Percentiles rank a stretch among this genome's conserved stretches.
Evolutionary conservation across 2,113 vertebrate genomes (phyloP).

Genomic region (Neoarius graeffei): DNA sequence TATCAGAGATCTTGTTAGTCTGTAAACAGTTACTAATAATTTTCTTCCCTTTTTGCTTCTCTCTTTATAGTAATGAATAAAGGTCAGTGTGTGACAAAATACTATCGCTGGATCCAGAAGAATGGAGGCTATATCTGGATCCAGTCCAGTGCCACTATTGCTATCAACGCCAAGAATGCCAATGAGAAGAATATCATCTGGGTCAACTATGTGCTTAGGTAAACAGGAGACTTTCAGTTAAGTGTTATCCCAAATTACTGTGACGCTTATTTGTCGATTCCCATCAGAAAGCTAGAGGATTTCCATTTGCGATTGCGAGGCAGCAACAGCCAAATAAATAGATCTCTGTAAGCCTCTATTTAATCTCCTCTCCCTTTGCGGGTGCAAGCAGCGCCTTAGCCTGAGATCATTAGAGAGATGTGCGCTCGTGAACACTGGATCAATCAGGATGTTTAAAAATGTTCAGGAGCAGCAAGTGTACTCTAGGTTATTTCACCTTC

Average conservation of each 20-base stretch:
- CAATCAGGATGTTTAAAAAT: conserved; percentile 54
- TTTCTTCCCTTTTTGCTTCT: background rate
- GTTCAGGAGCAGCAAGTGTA: conserved; percentile 43
- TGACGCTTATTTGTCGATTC: conserved; percentile 40
- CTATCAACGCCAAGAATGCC: conserved; percentile 95
- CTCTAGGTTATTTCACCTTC: conserved; percentile 21
- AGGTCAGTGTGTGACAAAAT: conserved; percentile 97
- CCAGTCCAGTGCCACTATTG: conserved; percentile 96
- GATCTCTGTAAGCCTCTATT: conserved; percentile 55
- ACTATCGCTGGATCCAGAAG: conserved; percentile 99
- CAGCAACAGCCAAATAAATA: conserved; percentile 52
- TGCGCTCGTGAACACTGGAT: conserved; percentile 52
- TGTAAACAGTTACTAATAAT: background rate
- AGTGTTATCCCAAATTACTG: conserved; percentile 41
- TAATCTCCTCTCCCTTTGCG: conserved; percentile 54
- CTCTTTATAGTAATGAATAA: conserved; percentile 89
- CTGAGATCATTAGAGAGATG: conserved; percentile 59
- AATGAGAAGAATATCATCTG: conserved; percentile 98
- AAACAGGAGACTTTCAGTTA: conserved; percentile 51
- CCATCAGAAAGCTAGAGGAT: conserved; percentile 48
- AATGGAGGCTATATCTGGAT: conserved; percentile 98
- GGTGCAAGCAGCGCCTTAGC: conserved; percentile 40
- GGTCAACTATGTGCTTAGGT: conserved; percentile 99
- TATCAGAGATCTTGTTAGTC: background rate
- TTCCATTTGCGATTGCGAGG: conserved; percentile 48